Conservation (phyloP, 2,113 vertebrate genomes). For the Nymphicus hollandicus region DNA sequence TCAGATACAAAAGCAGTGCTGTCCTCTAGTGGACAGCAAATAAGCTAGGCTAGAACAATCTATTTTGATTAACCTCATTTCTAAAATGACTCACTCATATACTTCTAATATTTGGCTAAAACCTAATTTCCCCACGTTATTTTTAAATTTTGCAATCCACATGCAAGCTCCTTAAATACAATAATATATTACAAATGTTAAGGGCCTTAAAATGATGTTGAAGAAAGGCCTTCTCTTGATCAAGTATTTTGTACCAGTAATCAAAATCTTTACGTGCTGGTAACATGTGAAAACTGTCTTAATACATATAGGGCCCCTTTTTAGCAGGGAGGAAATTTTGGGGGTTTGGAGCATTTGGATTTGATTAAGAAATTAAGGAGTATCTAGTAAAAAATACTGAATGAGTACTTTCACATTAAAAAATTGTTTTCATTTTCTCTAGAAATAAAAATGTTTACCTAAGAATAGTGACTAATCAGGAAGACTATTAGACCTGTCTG, state of each 20-base stretch:
- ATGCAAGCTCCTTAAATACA: background rate
- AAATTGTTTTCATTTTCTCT: background rate
- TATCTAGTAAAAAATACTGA: background rate
- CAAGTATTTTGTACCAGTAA: background rate
- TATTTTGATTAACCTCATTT: background rate
- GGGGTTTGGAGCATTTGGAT: background rate
- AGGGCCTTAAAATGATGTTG: background rate
- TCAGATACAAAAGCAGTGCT: constrained; percentile 87
- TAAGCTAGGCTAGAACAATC: background rate
- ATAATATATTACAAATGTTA: background rate
- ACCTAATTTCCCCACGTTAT: background rate
- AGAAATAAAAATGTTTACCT: background rate
- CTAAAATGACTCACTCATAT: background rate
- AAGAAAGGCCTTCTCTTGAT: background rate
- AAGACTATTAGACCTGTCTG: background rate
- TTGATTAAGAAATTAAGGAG: background rate
- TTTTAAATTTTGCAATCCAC: background rate
- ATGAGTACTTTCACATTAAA: background rate
- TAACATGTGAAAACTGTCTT: background rate
- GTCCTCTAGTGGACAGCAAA: constrained; percentile 84
- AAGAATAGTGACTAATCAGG: background rate
- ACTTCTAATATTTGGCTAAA: background rate
- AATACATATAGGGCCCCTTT: background rate
- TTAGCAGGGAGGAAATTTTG: background rate
- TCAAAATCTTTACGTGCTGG: background rate